These are phyloP conservation scores for Parauchenoglanis punctatus DNA, from an alignment of 2,797 vertebrate species.

Conservation along the genomic window DNA sequence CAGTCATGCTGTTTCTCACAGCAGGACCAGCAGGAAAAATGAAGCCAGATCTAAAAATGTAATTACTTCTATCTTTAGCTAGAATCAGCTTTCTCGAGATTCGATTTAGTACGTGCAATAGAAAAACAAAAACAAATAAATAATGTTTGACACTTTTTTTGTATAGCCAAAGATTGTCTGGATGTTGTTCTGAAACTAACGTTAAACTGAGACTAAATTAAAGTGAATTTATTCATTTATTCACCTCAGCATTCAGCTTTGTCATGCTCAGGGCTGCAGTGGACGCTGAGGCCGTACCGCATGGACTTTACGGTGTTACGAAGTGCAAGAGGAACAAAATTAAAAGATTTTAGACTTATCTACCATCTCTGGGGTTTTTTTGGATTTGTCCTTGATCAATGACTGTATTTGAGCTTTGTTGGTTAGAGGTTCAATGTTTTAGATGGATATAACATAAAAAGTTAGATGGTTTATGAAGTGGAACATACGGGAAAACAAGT, in stretches of 20 bases:
- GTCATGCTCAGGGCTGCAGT: neutral
- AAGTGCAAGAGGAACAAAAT: neutral
- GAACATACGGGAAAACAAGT: neutral
- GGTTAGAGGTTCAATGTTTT: neutral
- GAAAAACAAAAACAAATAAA: neutral
- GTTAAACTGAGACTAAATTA: neutral
- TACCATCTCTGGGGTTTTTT: neutral
- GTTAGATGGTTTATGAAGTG: neutral
- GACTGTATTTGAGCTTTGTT: neutral
- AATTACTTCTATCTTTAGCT: neutral
- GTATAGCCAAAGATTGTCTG: neutral
- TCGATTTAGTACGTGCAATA: neutral
- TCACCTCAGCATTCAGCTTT: neutral
- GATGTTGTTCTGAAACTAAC: neutral
- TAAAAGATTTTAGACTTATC: neutral
- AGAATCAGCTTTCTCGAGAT: neutral
- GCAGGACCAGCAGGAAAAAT: neutral
- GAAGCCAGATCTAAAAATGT: neutral
- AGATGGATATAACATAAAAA: neutral
- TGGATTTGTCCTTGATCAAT: neutral
- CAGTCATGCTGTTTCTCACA: slow-evolving; percentile 26
- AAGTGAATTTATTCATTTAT: neutral
- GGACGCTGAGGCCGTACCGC: neutral
- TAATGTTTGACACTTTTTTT: neutral
- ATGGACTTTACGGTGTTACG: neutral